Evolutionary conservation across 2,888 invertebrate genomes (phyloP).

Genomic region (Diploptera punctata): DNA sequence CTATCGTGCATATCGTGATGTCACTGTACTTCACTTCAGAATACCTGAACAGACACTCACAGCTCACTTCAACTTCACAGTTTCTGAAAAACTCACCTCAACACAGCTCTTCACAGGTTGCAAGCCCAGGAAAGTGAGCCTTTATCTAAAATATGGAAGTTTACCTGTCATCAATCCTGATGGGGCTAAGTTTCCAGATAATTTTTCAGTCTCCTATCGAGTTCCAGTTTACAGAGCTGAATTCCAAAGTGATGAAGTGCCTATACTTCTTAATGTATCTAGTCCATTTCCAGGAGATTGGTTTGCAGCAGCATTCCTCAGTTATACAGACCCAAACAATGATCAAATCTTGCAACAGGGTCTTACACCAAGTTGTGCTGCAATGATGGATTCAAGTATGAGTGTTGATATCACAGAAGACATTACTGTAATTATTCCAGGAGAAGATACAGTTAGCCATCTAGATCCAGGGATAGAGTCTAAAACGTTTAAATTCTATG

Average conservation of each 20-base stretch:
- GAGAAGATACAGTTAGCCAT: neutral
- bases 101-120: constrained; percentile 44
- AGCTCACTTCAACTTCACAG: constrained; percentile 56
- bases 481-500: constrained; percentile 46
- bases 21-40: constrained; percentile 64
- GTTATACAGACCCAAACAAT: constrained; percentile 75
- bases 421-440: constrained; percentile 24
- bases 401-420: constrained; percentile 15
- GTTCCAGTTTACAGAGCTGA: constrained; percentile 47
- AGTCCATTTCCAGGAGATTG: constrained; percentile 70
- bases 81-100: constrained; percentile 44
- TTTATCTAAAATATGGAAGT: constrained; percentile 76
- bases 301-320: constrained; percentile 80
- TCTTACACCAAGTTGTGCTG: constrained; percentile 48
- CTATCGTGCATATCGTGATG: constrained; percentile 64
- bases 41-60: constrained; percentile 60
- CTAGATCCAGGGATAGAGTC: neutral
- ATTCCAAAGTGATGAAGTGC: constrained; percentile 49
- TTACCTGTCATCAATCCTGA: constrained; percentile 85
- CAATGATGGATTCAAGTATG: constrained; percentile 36
- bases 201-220: constrained; percentile 53
- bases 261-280: constrained; percentile 45
- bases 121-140: constrained; percentile 46
- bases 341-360: constrained; percentile 80
- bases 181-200: constrained; percentile 75